Evolutionary conservation across 2,113 vertebrate species (phyloP), one percentile per base, ranked within the genome.

Genomic region (Eulacestoma nigropectus): DNA sequence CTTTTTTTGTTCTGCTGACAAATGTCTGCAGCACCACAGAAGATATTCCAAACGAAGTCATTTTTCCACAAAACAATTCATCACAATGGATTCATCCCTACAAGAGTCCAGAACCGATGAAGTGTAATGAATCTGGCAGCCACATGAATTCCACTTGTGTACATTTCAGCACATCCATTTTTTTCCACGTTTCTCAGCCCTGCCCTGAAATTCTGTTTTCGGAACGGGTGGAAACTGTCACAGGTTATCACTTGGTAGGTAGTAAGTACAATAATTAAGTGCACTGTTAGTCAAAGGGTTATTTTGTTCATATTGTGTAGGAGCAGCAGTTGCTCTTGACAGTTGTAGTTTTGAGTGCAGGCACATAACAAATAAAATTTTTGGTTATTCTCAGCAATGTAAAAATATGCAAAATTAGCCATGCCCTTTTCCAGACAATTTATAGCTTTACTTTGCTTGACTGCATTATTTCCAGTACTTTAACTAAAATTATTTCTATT

Each of bases 21-120:
- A 96, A 82, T 57, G 22, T 91, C 50, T 93, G 49, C 74, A 97
- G 90, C 96, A 92, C 49, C 87, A 87, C 46, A 96, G 78, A 93
- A 96, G 91, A 91, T 78, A 92, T 83, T 97, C 97, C 87, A 97
- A 95, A 87, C 7, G 14, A 96, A 97, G 86, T 55, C 7, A 76
- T 97, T 96, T 97, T 97, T 94, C 93, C 95, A 92, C 75, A 92
- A 84, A 95, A 88, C 90, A 95, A 95, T 95, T 95, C 82, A 90
- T 95, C 84, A 94, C 7, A 32, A 95, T 16, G 29, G 87, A 88
- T 89, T 93, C 13, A 42, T 64, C 70, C 83, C 80, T 91, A 18
- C 69, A 80, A 96, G 67, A 91, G 50, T 72, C 63, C 87, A 91
- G 94, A 95, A 91, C 88, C 87, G 94, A 97, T 94, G 91, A 95